Evolutionary conservation across 2,797 vertebrate species (phyloP), one percentile per base, ranked within the genome.

Genomic region (Echiichthys vipera): DNA sequence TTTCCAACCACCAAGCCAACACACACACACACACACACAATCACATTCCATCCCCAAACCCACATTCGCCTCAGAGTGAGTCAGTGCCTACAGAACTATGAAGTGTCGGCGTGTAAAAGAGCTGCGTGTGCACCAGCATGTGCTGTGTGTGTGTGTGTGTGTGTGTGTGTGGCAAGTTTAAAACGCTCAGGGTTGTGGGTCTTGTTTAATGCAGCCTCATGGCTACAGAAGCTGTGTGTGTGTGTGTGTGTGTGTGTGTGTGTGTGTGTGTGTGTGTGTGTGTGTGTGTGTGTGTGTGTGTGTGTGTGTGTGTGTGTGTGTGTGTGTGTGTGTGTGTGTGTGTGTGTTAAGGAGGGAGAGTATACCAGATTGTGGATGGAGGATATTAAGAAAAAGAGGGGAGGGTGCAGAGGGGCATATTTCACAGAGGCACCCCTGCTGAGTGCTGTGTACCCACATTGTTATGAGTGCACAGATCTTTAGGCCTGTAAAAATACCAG

Each of bases 401-500:
- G 95, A 37, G 79, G 83, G 47, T 76, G 71, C 61, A 55, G 66
- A 80, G 67, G 94, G 95, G 94, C 94, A 95, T 96, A 95, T 97
- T 96, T 96, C 82, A 92, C 89, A 82, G 94, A 90, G 91, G 85
- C 92, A 93, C 96, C 96, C 96, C 96, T 92, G 95, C 96, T 96
- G 96, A 87, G 95, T 79, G 89, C 84, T 92, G 96, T 96, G 96
- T 96, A 96, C 93, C 93, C 94, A 94, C 62, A 84, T 95, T 85
- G 83, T 96, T 96, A 96, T 93, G 94, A 96, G 94, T 87, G 93
- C 93, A 94, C 93, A 93, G 95, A 96, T 95, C 94, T 95, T 92
- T 93, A 93, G 86, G 90, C 95, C 95, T 94, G 94, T 96, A 97
- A 97, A 97, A 97, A 97, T 94, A 95, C 94, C 94, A 96, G 91